Evolutionary conservation across 1,140 invertebrate genomes (phyloP), one percentile per base, ranked within the genome.

Genomic region (Megalopta genalis): DNA sequence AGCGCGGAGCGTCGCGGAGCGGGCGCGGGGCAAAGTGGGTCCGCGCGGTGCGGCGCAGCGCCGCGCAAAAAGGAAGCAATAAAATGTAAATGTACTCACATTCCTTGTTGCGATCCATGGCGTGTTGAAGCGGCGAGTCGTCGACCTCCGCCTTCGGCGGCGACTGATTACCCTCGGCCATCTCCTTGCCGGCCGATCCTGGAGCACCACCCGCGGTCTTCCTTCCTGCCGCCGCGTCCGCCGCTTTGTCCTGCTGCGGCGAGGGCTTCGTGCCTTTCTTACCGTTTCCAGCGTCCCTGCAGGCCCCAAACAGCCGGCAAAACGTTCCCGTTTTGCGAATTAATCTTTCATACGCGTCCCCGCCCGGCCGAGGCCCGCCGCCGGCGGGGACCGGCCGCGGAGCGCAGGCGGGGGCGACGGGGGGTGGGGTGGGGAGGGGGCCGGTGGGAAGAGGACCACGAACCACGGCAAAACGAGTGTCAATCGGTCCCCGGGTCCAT

Each of bases 51-150:
- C 6, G 49, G 49, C 2, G 21, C 10, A 1, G 42, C 18, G 23
- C 10, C 67, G 54, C 42, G 42, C 60, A 73, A 82, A 62, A 59
- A 73, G 49, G 27, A 37, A 74, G 77, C 77, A 79, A 79, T 79
- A 57, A 73, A 81, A 76, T 80, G 65, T 32, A 73, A 83, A 62
- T 83, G 75, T 80, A 92, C 92, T 98, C 93, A 99, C 98, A 99
- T 96, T 99, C 98, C 95, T 99, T 99, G 93, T 99, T 99, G 90
- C 98, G 98, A 92, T 98, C 97, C 96, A 99, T 98, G 88, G 96
- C 95, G 88, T 97, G 96, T 88, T 98, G 97, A 81, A 98, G 94
- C 14, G 98, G 98, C 80, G 97, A 97, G 90, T 98, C 97, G 93
- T 99, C 98, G 86, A 99, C 97, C 90, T 98, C 95, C 88, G 97